Percentiles rank a stretch among this genome's conserved stretches.
Conservation (phyloP, 1,140 invertebrate genomes). For the Bombus fervidus region DNA sequence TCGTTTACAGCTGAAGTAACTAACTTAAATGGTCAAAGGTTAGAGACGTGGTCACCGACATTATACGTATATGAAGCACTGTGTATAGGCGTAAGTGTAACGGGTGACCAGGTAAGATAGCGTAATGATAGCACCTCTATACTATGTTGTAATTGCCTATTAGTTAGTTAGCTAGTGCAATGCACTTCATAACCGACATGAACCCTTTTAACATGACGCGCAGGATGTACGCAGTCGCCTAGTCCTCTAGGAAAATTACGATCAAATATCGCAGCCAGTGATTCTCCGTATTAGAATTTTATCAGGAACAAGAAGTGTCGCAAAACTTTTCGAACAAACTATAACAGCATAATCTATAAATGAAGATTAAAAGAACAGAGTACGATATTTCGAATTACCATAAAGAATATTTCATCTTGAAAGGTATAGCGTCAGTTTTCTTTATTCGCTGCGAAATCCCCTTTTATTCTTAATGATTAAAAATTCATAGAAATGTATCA, state of each 20-base stretch:
- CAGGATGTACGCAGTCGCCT: slow-evolving; percentile 10
- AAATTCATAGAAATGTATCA: neutral
- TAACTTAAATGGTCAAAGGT: slow-evolving; percentile 21
- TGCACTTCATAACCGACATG: slow-evolving; percentile 51
- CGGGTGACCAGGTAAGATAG: slow-evolving; percentile 9
- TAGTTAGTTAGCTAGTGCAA: slow-evolving; percentile 40
- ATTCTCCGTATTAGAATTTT: neutral
- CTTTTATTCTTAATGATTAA: too few species aligned
- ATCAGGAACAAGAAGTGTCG: neutral
- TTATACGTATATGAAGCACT: neutral
- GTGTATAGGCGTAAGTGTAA: neutral
- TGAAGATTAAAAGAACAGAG: neutral
- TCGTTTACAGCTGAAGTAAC: neutral
- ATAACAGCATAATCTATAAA: neutral
- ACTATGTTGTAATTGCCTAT: slow-evolving; percentile 58
- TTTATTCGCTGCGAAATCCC: neutral
- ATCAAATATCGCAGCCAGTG: slow-evolving; percentile 46
- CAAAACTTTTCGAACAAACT: neutral
- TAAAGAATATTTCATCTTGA: neutral
- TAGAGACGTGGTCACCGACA: neutral
- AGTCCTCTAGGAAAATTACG: slow-evolving; percentile 56
- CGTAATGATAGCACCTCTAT: slow-evolving; percentile 15
- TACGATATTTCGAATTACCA: too few species aligned
- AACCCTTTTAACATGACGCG: slow-evolving; percentile 55
- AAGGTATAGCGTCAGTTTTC: neutral